Conservation (phyloP, 2,797 vertebrate genomes). For the Cephalopachus bancanus region DNA sequence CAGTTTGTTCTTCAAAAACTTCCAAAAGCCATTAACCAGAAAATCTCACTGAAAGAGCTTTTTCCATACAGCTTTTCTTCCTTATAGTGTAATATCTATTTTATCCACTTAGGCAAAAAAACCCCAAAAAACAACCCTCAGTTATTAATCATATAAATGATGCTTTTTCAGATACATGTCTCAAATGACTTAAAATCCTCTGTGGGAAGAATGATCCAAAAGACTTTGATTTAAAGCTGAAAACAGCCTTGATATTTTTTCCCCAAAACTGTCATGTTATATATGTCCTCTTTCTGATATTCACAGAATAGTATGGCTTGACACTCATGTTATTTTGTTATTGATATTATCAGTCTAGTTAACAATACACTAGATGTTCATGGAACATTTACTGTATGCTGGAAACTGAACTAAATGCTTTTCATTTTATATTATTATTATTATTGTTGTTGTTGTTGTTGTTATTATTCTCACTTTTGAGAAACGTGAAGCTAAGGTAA, state of each 20-base stretch:
- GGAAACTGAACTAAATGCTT: neutral
- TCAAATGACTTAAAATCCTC: neutral
- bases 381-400: neutral
- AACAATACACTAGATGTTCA: neutral
- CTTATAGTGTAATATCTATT: neutral
- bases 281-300: slow-evolving; percentile 4
- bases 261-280: neutral
- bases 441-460: neutral
- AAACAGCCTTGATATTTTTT: neutral
- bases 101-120: neutral
- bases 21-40: slow-evolving; percentile 45
- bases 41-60: slow-evolving; percentile 25
- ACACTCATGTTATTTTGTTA: neutral
- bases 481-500: neutral
- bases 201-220: neutral
- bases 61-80: neutral
- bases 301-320: neutral
- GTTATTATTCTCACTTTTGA: neutral
- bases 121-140: neutral
- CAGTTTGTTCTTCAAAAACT: slow-evolving; percentile 51
- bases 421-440: neutral
- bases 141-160: neutral
- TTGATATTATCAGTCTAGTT: neutral
- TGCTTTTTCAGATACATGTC: neutral
- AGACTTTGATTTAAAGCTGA: neutral